A percentile compares a stretch with the other conserved stretches of the same genome.
These are phyloP conservation scores for Limnephilus rhombicus DNA, from an alignment of 2,888 invertebrate species.

Conservation along the genomic window DNA sequence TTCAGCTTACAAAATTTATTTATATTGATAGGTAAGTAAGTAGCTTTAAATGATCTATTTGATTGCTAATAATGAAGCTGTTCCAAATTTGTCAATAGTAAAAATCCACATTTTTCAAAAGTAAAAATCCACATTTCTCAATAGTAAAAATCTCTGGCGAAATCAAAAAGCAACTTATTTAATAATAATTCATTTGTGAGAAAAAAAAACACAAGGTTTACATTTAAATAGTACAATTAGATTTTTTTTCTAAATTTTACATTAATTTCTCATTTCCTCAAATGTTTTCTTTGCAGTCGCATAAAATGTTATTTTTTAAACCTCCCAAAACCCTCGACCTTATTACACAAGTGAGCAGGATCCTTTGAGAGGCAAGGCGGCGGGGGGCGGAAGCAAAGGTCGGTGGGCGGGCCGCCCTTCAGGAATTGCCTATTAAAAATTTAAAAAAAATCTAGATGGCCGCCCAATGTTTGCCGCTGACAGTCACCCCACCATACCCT, in stretches of 20 bases:
- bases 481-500: conserved; percentile 55
- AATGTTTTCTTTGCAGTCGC: not conserved
- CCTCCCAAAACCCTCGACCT: conserved; percentile 42
- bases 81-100: no score
- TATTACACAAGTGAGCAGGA: conserved; percentile 49
- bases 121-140: no score
- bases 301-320: not conserved
- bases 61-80: no score
- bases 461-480: conserved; percentile 62
- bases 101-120: no score
- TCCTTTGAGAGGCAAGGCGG: conserved; percentile 52
- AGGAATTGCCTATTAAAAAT: conserved; percentile 66
- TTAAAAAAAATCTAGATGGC: conserved; percentile 63
- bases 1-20: no score
- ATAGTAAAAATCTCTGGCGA: no score
- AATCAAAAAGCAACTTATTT: no score
- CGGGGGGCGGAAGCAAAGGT: conserved; percentile 57
- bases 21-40: no score
- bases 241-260: not conserved
- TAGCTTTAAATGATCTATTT: no score
- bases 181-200: not conserved
- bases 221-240: no score
- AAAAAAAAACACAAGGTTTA: no score
- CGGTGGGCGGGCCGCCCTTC: conserved; percentile 60
- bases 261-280: not conserved